Base-by-base conservation (phyloP, 2,797 vertebrate genomes). In the Pseudochaenichthys georgianus region DNA sequence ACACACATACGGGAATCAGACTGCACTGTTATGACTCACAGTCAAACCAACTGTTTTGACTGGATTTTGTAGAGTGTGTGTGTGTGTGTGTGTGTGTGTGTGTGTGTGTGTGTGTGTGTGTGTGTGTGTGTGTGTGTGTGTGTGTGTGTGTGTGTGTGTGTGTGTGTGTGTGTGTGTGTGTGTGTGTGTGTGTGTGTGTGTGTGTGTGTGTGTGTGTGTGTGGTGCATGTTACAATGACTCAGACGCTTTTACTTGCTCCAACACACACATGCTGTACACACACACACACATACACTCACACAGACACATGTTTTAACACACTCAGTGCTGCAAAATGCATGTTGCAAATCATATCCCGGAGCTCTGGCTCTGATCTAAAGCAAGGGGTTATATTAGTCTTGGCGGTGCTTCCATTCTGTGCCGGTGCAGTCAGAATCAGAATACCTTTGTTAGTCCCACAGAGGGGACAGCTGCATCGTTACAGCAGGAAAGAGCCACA, bases 331-430 rank as follows among this genome's bases (percentile, higher is more conserved):
- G 16, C 23, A 47, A 41, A 21, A 41, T 57, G 4, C 28, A 50
- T 9, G 23, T 59, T 3, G 38, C 16, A 57, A 17, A 53, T 55
- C 42, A 23, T 45, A 21, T 1, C 68, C 73, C 9, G 0, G 8
- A 64, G 65, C 63, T 3, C 5, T 5, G 61, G 34, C 51, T 62
- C 43, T 59, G 19, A 55, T 73, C 41, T 61, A n/a, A 52, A 38
- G 42, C 28, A 2, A 11, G 19, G n/a, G 48, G 23, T 43, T 53
- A 42, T 50, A 28, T 83, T 19, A 48, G 42, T 11, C 51, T 55
- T 19, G 54, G 38, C 54, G 59, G 47, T 9, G 50, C 68, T 59
- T 64, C 63, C 10, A 13, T 28, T 31, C 8, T 31, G 54, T 65
- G 10, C n/a, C n/a, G n/a, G n/a, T n/a, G n/a, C 13, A 13, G 41